Conservation (phyloP, 2,113 vertebrate genomes). For the Okapia johnstoni region DNA sequence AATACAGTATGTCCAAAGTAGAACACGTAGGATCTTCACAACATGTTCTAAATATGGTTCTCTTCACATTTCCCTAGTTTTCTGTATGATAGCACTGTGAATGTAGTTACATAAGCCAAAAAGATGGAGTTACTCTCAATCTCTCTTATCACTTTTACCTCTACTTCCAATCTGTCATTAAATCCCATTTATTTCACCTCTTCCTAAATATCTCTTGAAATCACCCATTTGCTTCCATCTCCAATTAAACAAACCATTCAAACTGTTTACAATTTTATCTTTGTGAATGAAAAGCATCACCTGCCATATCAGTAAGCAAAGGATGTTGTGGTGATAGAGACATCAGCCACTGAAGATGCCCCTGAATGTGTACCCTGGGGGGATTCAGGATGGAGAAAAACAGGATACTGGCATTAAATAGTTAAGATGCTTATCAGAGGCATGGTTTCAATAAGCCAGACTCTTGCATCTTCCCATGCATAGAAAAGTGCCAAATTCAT, state of each 20-base stretch:
- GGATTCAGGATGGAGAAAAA: not conserved
- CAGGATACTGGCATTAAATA: not conserved
- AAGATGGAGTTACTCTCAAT: not conserved
- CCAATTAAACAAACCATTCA: not conserved
- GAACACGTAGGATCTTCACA: not conserved
- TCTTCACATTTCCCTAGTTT: not conserved
- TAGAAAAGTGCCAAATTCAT: not conserved
- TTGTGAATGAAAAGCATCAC: not conserved
- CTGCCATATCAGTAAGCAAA: not conserved
- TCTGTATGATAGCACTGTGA: not conserved
- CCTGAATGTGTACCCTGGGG: not conserved
- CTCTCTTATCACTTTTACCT: not conserved
- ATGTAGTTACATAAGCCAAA: not conserved
- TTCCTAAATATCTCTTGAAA: conserved; percentile 7
- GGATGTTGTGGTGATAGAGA: not conserved
- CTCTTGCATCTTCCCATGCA: not conserved
- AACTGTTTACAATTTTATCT: not conserved
- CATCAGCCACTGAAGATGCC: not conserved
- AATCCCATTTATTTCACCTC: not conserved
- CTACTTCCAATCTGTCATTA: not conserved
- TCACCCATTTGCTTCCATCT: not conserved
- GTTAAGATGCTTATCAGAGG: not conserved
- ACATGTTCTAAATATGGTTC: not conserved
- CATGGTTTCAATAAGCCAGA: not conserved
- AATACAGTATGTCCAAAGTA: not conserved